phyloP scores from a whole-genome alignment of 2,888 invertebrate species.

The Hymenopus coronatus region DNA sequence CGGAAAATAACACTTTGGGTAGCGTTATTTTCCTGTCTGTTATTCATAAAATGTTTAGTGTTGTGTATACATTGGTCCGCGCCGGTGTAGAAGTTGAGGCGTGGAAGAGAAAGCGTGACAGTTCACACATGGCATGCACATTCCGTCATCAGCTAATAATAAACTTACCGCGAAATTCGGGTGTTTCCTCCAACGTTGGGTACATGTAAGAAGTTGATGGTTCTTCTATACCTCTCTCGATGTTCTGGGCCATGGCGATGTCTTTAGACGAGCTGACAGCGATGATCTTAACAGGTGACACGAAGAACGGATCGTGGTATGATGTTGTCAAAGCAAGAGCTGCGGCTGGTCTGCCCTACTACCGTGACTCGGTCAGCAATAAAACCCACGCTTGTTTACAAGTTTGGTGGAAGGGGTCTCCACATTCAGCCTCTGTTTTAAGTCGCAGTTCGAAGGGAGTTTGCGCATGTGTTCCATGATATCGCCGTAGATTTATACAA shows the following conservation, averaged over 20 bases:
- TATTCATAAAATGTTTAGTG: no score
- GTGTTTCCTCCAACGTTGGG: background rate
- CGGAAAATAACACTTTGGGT: no score
- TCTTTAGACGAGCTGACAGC: no score
- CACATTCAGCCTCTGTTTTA: background rate
- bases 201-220: background rate
- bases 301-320: no score
- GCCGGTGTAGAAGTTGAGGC: no score
- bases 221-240: background rate
- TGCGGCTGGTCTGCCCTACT: background rate
- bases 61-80: no score
- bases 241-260: background rate
- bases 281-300: no score
- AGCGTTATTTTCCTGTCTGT: no score
- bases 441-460: no score
- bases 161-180: background rate
- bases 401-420: background rate
- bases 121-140: background rate
- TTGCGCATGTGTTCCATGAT: no score
- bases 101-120: background rate
- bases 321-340: no score
- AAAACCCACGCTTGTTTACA: background rate
- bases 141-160: background rate
- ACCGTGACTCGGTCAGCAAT: background rate
- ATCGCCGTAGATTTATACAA: no score